Evolutionary conservation across 2,113 vertebrate genomes (phyloP).

Genomic region (Ageneiosus marmoratus): DNA sequence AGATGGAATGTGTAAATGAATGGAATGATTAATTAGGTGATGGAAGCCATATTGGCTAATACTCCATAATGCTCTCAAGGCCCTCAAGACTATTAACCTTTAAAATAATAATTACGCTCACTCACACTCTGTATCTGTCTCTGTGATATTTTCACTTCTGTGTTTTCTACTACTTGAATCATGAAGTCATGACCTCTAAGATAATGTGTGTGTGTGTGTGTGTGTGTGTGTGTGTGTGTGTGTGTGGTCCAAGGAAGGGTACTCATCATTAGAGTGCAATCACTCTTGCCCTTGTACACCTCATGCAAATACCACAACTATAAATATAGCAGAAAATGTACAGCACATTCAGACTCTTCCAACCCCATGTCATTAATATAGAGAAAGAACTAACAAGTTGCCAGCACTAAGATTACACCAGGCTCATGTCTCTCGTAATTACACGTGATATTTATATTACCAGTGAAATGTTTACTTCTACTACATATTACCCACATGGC

Average conservation of each 20-base stretch:
- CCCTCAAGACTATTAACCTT: conserved; percentile 42
- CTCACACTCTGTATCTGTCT: background rate
- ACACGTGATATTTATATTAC: background rate
- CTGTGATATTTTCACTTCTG: conserved; percentile 29
- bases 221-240: conserved; percentile 4
- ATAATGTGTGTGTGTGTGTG: conserved; percentile 20
- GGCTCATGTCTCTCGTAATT: background rate
- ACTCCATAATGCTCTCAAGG: conserved; percentile 22
- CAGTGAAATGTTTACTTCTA: background rate
- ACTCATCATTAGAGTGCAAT: background rate
- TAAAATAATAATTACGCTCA: conserved; percentile 44
- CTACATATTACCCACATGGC: background rate
- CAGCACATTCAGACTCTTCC: background rate
- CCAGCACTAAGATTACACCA: background rate
- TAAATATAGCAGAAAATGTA: background rate
- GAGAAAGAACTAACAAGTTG: background rate
- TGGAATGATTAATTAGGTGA: conserved; percentile 37
- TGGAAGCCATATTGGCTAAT: background rate
- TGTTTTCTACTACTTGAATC: too few species aligned
- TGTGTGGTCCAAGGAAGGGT: background rate
- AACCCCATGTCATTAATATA: background rate
- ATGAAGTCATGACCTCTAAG: conserved; percentile 21
- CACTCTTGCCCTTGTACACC: background rate
- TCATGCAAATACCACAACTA: background rate
- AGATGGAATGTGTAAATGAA: conserved; percentile 22